A percentile compares a stretch with the other conserved stretches of the same genome.
Evolutionary conservation across 30 jellyfish, hydroid and myxozoan genomes (phyloP).

Genomic region (Mastigias papua): DNA sequence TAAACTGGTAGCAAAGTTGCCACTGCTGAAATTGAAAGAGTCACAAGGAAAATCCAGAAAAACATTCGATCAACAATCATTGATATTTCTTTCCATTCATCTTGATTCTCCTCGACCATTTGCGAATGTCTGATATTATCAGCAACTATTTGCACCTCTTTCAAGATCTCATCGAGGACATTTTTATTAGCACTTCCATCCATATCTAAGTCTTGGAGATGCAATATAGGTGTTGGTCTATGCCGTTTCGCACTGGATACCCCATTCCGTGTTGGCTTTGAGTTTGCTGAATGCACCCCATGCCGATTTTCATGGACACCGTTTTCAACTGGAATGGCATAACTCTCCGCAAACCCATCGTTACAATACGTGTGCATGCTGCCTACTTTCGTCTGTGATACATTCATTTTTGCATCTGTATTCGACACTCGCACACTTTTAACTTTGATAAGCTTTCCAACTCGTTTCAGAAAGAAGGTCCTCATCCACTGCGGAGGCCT

Average conservation of each 20-base stretch:
- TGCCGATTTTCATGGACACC: conserved; percentile 32
- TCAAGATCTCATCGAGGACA: conserved; percentile 58
- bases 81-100: conserved; percentile 88
- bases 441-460: conserved; percentile 62
- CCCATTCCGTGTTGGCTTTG: conserved; percentile 57
- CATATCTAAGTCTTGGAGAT: conserved; percentile 39
- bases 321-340: conserved; percentile 63
- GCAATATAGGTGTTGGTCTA: background rate
- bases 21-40: conserved; percentile 56
- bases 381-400: background rate
- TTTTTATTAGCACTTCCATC: conserved; percentile 18
- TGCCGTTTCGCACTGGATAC: conserved; percentile 25
- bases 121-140: conserved; percentile 65
- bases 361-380: conserved; percentile 43
- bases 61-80: conserved; percentile 88
- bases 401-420: background rate
- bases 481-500: conserved; percentile 91
- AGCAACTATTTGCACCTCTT: conserved; percentile 79
- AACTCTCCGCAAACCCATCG: conserved; percentile 73
- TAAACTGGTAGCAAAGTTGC: conserved; percentile 84
- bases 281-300: conserved; percentile 21
- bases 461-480: conserved; percentile 49
- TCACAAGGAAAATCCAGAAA: conserved; percentile 84
- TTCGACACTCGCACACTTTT: conserved; percentile 15
- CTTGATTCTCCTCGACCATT: conserved; percentile 67